A percentile compares a stretch with the other conserved stretches of the same genome.
Evolutionary conservation across 2,797 vertebrate genomes (phyloP).

Genomic region (Smutsia gigantea): DNA sequence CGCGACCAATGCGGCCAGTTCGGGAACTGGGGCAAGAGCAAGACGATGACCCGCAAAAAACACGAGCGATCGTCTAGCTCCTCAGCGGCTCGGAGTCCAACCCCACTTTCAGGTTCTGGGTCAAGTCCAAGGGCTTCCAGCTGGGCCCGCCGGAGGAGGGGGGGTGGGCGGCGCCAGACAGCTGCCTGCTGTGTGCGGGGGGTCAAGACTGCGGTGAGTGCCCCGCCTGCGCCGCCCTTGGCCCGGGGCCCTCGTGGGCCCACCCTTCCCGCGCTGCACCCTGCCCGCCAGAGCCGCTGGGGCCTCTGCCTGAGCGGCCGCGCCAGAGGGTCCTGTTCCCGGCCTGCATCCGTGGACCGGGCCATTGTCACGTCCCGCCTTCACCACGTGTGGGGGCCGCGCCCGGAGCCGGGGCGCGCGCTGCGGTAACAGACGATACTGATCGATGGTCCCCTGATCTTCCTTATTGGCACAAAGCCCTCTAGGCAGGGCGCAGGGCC

Average conservation of each 20-base stretch:
- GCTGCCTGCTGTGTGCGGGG: slow-evolving; percentile 89
- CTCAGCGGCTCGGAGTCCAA: slow-evolving; percentile 90
- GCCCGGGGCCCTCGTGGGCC: too few species aligned
- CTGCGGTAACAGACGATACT: slow-evolving; percentile 61
- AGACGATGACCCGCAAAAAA: too few species aligned
- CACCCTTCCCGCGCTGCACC: too few species aligned
- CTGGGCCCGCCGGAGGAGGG: slow-evolving; percentile 89
- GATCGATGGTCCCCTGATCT: slow-evolving; percentile 72
- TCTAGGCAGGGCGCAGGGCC: slow-evolving; percentile 46
- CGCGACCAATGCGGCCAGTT: slow-evolving; percentile 93
- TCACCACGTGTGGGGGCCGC: slow-evolving; percentile 68
- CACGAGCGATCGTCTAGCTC: slow-evolving; percentile 92
- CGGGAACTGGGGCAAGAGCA: slow-evolving; percentile 92
- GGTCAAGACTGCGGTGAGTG: slow-evolving; percentile 92
- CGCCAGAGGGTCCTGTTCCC: too few species aligned
- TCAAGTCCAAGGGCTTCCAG: slow-evolving; percentile 93
- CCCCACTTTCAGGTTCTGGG: slow-evolving; percentile 93
- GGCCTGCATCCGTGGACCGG: not conserved
- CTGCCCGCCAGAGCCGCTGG: too few species aligned
- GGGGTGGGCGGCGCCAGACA: slow-evolving; percentile 83
- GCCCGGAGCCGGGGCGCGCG: slow-evolving; percentile 53
- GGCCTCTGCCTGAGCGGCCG: too few species aligned
- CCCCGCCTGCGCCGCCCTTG: slow-evolving; percentile 69
- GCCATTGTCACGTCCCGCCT: slow-evolving; percentile 82
- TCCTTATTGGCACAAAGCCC: slow-evolving; percentile 83